Percentiles rank a stretch among this genome's conserved stretches.
Evolutionary conservation across 2,113 vertebrate genomes (phyloP).

Genomic region (Hystrix cristata): DNA sequence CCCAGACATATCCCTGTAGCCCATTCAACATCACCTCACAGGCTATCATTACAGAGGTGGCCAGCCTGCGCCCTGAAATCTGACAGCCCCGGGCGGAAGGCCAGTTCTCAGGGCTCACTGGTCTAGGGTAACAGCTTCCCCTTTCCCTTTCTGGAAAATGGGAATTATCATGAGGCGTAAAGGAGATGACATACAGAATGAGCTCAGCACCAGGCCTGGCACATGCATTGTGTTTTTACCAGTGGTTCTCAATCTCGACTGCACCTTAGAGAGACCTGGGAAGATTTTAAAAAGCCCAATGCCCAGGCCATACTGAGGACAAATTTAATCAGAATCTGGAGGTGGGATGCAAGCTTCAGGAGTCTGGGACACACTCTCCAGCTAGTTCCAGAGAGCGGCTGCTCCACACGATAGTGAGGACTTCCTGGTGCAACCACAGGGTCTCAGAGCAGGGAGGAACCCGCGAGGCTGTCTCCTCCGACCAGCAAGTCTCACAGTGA

Average conservation of each 20-base stretch:
- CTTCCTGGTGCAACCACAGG: not conserved
- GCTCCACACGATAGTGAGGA: not conserved
- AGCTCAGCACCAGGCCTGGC: not conserved
- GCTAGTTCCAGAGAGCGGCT: not conserved
- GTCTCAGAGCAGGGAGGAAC: not conserved
- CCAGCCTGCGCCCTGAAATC: not conserved
- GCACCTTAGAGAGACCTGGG: not conserved
- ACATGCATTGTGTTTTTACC: not conserved
- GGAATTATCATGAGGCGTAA: not conserved
- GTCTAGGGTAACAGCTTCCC: not conserved
- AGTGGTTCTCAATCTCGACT: not conserved
- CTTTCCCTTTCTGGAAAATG: slow-evolving; percentile 37
- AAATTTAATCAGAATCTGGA: not conserved
- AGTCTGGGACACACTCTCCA: not conserved
- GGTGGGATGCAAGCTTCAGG: not conserved
- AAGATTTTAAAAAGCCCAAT: not conserved
- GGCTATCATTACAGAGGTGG: not conserved
- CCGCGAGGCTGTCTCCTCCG: not conserved
- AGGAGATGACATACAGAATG: not conserved
- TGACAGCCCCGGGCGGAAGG: not conserved
- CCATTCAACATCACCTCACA: not conserved
- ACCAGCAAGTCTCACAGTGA: not conserved
- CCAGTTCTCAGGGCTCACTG: not conserved
- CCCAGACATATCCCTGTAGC: not conserved
- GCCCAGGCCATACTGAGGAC: not conserved